Evolutionary conservation across 2,888 invertebrate genomes (phyloP).

Genomic region (Mimachlamys varia): DNA sequence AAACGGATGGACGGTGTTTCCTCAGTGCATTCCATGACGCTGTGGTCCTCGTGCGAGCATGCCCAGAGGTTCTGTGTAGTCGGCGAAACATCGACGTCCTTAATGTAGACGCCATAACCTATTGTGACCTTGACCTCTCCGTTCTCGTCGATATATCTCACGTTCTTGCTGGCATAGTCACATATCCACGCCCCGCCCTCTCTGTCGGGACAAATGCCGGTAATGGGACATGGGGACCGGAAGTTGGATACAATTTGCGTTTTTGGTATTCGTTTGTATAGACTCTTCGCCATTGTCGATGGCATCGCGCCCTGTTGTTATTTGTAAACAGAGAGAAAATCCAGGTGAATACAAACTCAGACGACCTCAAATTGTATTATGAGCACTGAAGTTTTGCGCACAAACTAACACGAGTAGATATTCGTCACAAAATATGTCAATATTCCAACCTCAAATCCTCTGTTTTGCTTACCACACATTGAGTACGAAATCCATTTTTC

Average conservation of each 20-base stretch:
- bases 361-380: not conserved
- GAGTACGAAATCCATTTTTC: not conserved
- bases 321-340: not conserved
- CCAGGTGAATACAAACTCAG: not conserved
- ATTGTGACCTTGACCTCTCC: not conserved
- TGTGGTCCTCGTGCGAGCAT: not conserved
- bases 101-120: not conserved
- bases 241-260: not conserved
- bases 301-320: not conserved
- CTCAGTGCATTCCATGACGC: not conserved
- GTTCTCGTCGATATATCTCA: not conserved
- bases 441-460: not conserved
- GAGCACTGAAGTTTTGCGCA: not conserved
- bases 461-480: not conserved
- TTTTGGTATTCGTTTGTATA: not conserved
- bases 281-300: not conserved
- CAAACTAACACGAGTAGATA: not conserved
- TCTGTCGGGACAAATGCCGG: not conserved
- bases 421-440: too few species aligned
- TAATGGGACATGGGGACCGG: not conserved
- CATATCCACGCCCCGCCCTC: slow-evolving; percentile 8
- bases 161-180: slow-evolving; percentile 14
- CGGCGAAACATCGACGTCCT: not conserved
- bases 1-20: not conserved
- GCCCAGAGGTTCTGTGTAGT: not conserved